These are phyloP conservation scores for Typhlichthys subterraneus DNA, from an alignment of 2,797 vertebrate genomes.

Conservation along the genomic window DNA sequence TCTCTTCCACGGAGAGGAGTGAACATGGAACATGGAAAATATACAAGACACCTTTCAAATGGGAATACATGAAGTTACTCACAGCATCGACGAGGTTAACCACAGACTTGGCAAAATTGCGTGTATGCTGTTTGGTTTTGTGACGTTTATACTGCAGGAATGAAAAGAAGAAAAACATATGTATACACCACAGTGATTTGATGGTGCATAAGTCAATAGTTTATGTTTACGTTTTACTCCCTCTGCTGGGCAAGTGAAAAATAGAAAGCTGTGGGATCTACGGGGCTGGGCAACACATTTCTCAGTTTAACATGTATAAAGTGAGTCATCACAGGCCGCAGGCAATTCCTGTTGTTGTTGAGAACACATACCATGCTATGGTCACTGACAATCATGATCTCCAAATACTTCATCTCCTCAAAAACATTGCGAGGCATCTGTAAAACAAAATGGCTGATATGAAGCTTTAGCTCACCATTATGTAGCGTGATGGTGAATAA, in stretches of 20 bases:
- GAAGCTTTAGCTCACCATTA: no score
- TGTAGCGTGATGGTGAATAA: no score
- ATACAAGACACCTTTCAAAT: conserved; percentile 4
- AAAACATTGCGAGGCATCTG: conserved; percentile 90
- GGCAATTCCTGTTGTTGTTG: conserved; percentile 3
- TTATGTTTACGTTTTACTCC: conserved; percentile 16
- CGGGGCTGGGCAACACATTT: neutral
- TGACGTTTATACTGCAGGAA: conserved; percentile 88
- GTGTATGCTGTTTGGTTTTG: conserved; percentile 86
- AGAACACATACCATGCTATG: conserved; percentile 88
- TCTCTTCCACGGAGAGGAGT: no score
- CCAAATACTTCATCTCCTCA: conserved; percentile 97
- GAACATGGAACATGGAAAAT: no score
- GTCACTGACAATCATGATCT: conserved; percentile 97
- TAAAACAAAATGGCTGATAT: conserved; percentile 34
- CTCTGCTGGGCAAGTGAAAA: conserved; percentile 35
- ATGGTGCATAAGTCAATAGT: conserved; percentile 3
- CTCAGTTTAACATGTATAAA: neutral
- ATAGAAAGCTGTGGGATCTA: neutral
- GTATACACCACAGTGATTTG: conserved; percentile 11
- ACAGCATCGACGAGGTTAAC: conserved; percentile 96
- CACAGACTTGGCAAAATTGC: conserved; percentile 95
- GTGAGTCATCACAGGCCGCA: conserved; percentile 3
- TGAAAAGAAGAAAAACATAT: conserved; percentile 14
- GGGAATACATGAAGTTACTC: conserved; percentile 81